phyloP scores from a whole-genome alignment of 30 jellyfish, hydroid and myxozoan species.

The Chironex yamaguchii region DNA sequence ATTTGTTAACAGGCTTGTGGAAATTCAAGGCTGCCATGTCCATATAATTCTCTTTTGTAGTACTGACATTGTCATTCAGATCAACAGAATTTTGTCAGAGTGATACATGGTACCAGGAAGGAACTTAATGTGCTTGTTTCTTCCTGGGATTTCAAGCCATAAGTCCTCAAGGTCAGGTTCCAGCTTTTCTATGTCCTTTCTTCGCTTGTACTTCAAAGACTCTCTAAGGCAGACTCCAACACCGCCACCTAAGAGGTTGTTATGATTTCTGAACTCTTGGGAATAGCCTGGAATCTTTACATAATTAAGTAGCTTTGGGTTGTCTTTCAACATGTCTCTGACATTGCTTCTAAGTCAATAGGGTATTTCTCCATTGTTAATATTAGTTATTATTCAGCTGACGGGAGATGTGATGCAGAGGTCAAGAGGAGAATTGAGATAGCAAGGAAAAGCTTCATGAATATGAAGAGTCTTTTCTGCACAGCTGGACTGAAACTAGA shows the following conservation, averaged over 20 bases:
- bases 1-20: slow-evolving; percentile 47
- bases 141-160: slow-evolving; percentile 67
- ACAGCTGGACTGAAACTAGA: too few relatives aligned
- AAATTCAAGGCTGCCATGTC: slow-evolving; percentile 48
- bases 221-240: slow-evolving; percentile 65
- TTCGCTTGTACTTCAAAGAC: slow-evolving; percentile 48
- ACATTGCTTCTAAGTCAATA: slow-evolving; percentile 53
- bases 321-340: slow-evolving; percentile 80
- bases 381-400: too few relatives aligned
- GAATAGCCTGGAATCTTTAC: slow-evolving; percentile 75
- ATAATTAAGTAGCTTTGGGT: slow-evolving; percentile 53
- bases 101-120: slow-evolving; percentile 68
- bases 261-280: slow-evolving; percentile 49
- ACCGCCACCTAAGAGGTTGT: slow-evolving; percentile 76
- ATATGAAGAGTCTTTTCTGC: too few relatives aligned
- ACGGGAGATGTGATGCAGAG: too few relatives aligned
- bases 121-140: slow-evolving; percentile 69
- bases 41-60: slow-evolving; percentile 7
- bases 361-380: slow-evolving; percentile 64
- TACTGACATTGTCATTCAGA: slow-evolving; percentile 26
- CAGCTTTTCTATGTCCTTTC: slow-evolving; percentile 58
- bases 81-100: slow-evolving; percentile 61
- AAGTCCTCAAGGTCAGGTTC: slow-evolving; percentile 56
- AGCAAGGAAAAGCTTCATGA: too few relatives aligned
- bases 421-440: too few relatives aligned